Conservation (phyloP, 2,113 vertebrate species). For the Odobenus rosmarus region DNA sequence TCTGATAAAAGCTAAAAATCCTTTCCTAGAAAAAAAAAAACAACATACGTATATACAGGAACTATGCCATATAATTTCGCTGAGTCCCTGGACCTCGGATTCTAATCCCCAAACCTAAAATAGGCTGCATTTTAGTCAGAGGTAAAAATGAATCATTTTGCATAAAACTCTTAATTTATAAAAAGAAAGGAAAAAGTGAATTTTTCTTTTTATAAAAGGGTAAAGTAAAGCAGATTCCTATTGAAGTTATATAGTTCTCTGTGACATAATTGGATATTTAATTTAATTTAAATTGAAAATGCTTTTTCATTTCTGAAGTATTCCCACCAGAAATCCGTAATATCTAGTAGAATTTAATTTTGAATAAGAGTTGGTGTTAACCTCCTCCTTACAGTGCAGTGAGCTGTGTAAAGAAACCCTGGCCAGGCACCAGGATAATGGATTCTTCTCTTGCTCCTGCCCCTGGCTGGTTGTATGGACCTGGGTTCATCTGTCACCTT, state of each 20-base stretch:
- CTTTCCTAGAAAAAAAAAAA: conserved; percentile 11
- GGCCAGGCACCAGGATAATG: background rate
- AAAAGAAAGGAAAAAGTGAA: conserved; percentile 9
- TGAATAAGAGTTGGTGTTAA: conserved; percentile 40
- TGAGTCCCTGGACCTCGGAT: background rate
- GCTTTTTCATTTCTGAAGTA: conserved; percentile 83
- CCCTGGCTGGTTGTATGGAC: background rate
- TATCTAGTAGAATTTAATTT: conserved; percentile 80
- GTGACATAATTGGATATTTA: conserved; percentile 85
- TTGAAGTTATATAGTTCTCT: conserved; percentile 76
- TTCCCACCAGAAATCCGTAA: conserved; percentile 79
- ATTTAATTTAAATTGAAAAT: conserved; percentile 85
- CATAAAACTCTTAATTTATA: conserved; percentile 49
- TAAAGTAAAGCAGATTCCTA: conserved; percentile 71
- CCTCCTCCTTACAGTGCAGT: background rate
- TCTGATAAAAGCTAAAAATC: conserved; percentile 5
- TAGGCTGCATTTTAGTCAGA: conserved; percentile 29
- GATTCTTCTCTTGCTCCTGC: background rate
- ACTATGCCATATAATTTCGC: background rate
- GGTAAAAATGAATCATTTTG: conserved; percentile 2
- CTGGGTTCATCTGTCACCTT: background rate
- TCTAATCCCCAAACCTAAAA: background rate
- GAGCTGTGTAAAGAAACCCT: background rate
- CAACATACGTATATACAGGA: background rate
- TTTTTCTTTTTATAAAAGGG: conserved; percentile 49